Conservation (phyloP, 1,140 invertebrate species). For the Pseudomyrmex flavicornis region DNA sequence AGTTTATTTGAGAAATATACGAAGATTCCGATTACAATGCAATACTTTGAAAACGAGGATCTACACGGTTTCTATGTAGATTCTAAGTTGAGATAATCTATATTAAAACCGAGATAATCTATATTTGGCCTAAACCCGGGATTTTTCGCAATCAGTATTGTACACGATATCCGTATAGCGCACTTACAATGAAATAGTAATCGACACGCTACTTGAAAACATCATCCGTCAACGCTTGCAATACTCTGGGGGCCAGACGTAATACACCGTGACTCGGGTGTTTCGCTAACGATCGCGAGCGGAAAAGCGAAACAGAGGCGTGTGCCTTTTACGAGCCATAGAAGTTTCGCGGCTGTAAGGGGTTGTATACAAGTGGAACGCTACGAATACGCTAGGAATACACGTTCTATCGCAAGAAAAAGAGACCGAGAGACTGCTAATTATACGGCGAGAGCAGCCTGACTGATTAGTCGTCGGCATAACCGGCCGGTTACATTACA, state of each 20-base stretch:
- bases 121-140: no score
- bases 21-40: no score
- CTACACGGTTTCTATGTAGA: no score
- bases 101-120: no score
- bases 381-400: constrained; percentile 29
- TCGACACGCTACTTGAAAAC: constrained; percentile 21
- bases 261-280: constrained; percentile 10
- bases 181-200: not conserved
- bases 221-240: not conserved
- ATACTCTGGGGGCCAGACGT: not conserved
- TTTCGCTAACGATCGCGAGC: constrained; percentile 43
- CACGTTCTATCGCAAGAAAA: constrained; percentile 14
- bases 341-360: not conserved
- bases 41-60: no score
- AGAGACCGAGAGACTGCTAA: constrained; percentile 69
- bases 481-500: constrained; percentile 74
- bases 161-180: not conserved
- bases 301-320: constrained; percentile 33
- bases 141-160: no score
- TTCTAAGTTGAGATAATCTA: no score
- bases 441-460: constrained; percentile 76
- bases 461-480: constrained; percentile 78
- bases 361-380: not conserved
- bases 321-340: constrained; percentile 53
- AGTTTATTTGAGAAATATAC: no score